Percentiles rank a stretch among this genome's conserved stretches.
Evolutionary conservation across 2,797 vertebrate genomes (phyloP).

Genomic region (Microctenopoma stevenorrisi): DNA sequence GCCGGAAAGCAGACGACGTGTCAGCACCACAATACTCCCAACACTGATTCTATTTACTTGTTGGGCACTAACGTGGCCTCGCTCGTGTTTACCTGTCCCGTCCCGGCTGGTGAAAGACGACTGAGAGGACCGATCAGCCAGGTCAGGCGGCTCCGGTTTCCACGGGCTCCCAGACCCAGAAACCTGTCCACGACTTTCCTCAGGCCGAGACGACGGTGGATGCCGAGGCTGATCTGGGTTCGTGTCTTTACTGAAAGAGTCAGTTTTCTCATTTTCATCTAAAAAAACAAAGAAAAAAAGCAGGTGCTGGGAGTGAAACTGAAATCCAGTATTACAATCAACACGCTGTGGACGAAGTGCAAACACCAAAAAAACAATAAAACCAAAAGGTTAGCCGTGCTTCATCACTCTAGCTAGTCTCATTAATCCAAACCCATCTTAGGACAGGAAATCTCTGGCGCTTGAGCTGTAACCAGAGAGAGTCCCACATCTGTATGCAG

Average conservation of each 20-base stretch:
- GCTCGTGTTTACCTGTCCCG: slow-evolving; percentile 84
- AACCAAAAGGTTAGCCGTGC: neutral
- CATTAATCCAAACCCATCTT: slow-evolving; percentile 5
- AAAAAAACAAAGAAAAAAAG: neutral
- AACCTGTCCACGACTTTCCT: slow-evolving; percentile 77
- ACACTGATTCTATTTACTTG: neutral
- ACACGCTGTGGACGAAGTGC: neutral
- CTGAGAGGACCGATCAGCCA: slow-evolving; percentile 84
- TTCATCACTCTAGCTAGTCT: slow-evolving; percentile 1
- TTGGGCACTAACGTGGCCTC: fast-evolving
- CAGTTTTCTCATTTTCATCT: slow-evolving; percentile 66
- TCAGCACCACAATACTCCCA: slow-evolving; percentile 8
- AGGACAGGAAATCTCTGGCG: slow-evolving; percentile 23
- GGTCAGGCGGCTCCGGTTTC: slow-evolving; percentile 85
- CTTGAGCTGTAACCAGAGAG: neutral
- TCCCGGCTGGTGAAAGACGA: slow-evolving; percentile 88
- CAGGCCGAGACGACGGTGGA: slow-evolving; percentile 54
- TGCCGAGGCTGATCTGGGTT: slow-evolving; percentile 29
- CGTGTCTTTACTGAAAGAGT: slow-evolving; percentile 34
- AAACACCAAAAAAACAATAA: neutral
- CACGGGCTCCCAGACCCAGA: slow-evolving; percentile 62
- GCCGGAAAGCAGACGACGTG: slow-evolving; percentile 54
- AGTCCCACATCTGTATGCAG: slow-evolving; percentile 24
- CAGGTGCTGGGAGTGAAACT: neutral
- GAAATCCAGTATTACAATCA: neutral